Base-by-base conservation (phyloP, 2,888 invertebrate species). In the Heteropelma amictum region DNA sequence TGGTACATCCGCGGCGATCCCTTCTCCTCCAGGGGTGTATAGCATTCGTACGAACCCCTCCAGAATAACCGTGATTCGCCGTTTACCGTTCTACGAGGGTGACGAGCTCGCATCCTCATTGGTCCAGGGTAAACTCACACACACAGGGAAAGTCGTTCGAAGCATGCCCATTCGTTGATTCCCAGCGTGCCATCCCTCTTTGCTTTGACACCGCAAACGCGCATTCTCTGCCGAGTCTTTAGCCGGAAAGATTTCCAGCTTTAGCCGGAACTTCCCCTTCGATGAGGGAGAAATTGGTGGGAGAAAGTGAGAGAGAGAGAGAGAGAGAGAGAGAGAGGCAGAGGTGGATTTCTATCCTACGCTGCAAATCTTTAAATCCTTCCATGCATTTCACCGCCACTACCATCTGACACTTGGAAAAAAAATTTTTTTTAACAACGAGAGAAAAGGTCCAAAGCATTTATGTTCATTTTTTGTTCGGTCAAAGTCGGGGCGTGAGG, bases 41-140 rank as follows among this genome's bases (percentile, higher is more conserved):
- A 70, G 75, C 60, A 53, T 53, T 63, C 28, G 54, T 19, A 40
- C 40, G 14, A 54, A 56, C 12, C 30, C 28, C 35, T 21, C 26
- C 45, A 3, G 12, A 17, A 12, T 38, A 38, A 1, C 23, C 23
- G 47, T n/a, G 67, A 76, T 76, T 76, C 63, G 76, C 64, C 76
- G 45, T 23, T 63, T 17, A 35, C 21, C 61, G 33, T 54, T 64
- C 70, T 81, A 80, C 81, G 79, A 82, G 86, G 83, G 82, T 79
- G 81, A 72, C 76, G 68, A 73, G 73, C 72, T 53, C 42, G 80
- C 63, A 40, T 58, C 75, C 79, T 81, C 74, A 87, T 87, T 87
- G 87, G 87, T 72, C 78, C 77, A 14, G 60, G 40, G 64, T 77
- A 81, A 81, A 84, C 83, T 85, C 86, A 84, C 85, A 81, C 17